Evolutionary conservation across 2,113 vertebrate genomes (phyloP), one percentile per base, ranked within the genome.

Genomic region (Panthera leo): DNA sequence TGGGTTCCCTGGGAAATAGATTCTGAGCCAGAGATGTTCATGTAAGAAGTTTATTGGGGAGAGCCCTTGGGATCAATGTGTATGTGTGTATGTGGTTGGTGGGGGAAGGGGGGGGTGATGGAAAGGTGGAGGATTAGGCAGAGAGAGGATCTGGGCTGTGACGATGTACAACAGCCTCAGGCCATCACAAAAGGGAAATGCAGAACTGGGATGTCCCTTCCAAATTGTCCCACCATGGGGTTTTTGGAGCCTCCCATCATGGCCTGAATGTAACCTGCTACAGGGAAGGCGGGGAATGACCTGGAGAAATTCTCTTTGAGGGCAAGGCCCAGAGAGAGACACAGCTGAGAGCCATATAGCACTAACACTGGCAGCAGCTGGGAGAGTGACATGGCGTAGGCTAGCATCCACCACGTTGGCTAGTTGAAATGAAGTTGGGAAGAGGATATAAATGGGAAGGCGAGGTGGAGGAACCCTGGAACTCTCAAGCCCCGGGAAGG

Each of bases 71-170:
- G 61, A 65, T 61, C 8, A 53, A 7, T 45, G 67, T 70, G 45
- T 36, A 23, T 31, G 29, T 42, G 25, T 31, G 16, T 12, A 23
- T 58, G 4, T 27, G 15, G 19, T 55, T 10, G n/a, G 27, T 0
- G 0, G 39, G 11, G 39, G 27, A 45, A 45, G 7, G 16, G 7
- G 2, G 7, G 25, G 19, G 16, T 5, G 2, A 7, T 36, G 16
- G 36, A 48, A 67, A 48, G 29, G 58, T 67, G 92, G 39, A 86
- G 73, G 34, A 31, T n/a, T 71, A 9, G 70, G 23, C 10, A 53
- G 31, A 39, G 21, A 16, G 10, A 89, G 65, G 27, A n/a, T 92
- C 25, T 61, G 42, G 36, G 12, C 61, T 51, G 61, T 67, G 58
- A 15, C 36, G 19, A 45, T 89, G 61, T 1, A 21, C 23, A 75